Conservation (phyloP, 2,888 invertebrate species). For the Trissolcus brochymenae region DNA sequence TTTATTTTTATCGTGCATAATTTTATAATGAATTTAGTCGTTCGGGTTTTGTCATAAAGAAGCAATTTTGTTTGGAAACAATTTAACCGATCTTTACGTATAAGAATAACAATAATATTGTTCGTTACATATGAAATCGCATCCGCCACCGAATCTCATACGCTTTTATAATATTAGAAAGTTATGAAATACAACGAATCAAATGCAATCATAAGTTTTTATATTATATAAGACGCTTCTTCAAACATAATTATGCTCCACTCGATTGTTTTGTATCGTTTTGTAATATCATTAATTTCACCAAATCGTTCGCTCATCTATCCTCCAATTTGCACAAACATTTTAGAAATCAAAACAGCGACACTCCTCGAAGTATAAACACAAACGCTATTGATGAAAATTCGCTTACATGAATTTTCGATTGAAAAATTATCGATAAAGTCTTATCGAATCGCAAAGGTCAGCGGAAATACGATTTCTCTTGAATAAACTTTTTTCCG, state of each 20-base stretch:
- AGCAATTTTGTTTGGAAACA: not conserved
- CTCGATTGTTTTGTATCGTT: slow-evolving; percentile 1
- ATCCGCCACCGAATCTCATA: not conserved
- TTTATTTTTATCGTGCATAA: slow-evolving; percentile 2
- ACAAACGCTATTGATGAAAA: too few relatives aligned
- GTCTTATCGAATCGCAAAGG: too few relatives aligned
- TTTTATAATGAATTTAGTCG: not conserved
- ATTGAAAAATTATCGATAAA: too few relatives aligned
- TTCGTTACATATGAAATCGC: slow-evolving; percentile 10
- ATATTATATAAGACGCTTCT: slow-evolving; percentile 20
- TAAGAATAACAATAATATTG: not conserved
- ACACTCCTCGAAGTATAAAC: too few relatives aligned
- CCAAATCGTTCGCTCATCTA: not conserved
- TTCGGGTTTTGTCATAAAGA: not conserved
- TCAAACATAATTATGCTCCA: not conserved
- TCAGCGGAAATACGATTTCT: too few relatives aligned
- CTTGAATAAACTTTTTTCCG: too few relatives aligned
- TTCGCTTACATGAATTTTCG: too few relatives aligned
- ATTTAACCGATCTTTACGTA: not conserved
- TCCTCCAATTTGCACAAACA: too few relatives aligned
- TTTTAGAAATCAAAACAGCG: too few relatives aligned
- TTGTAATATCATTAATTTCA: slow-evolving; percentile 3
- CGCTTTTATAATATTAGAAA: slow-evolving; percentile 18
- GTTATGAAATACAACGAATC: slow-evolving; percentile 31
- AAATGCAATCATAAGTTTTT: slow-evolving; percentile 8